Percentiles rank a stretch among this genome's conserved stretches.
Evolutionary conservation across 2,113 vertebrate genomes (phyloP).

Genomic region (Platysternon megacephalum): DNA sequence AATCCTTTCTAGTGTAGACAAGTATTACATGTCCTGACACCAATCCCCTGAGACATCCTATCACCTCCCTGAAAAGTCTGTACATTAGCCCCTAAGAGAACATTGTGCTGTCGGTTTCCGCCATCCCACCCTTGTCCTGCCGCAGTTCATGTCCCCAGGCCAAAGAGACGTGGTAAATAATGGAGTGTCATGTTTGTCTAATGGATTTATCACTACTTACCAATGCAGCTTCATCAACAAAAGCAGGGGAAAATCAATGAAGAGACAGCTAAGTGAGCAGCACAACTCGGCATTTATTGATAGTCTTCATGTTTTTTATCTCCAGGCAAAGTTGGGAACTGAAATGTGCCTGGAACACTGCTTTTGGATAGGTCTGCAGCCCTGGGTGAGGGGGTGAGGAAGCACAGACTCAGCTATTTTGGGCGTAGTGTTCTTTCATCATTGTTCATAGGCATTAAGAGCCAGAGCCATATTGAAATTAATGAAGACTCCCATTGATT

Average conservation of each 20-base stretch:
- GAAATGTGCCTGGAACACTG: neutral
- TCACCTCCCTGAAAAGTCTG: neutral
- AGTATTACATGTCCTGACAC: neutral
- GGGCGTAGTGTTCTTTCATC: neutral
- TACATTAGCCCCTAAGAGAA: neutral
- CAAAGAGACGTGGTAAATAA: neutral
- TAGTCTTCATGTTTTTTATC: constrained; percentile 22
- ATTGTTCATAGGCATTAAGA: neutral
- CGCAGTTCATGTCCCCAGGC: neutral
- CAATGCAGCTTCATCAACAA: constrained; percentile 60
- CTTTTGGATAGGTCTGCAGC: neutral
- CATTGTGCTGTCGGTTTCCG: neutral
- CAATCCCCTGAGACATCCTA: neutral
- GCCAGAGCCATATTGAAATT: neutral
- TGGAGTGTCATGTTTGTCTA: constrained; percentile 44
- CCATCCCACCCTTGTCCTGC: rapidly evolving
- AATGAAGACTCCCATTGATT: neutral
- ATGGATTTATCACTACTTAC: constrained; percentile 51
- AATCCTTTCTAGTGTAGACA: neutral
- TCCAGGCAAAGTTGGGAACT: constrained; percentile 2
- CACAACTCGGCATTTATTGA: constrained; percentile 25
- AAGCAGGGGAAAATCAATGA: constrained; percentile 57
- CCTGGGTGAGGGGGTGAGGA: neutral
- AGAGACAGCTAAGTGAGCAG: constrained; percentile 31
- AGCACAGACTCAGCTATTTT: neutral